A percentile compares a stretch with the other conserved stretches of the same genome.
Evolutionary conservation across 2,113 vertebrate genomes (phyloP).

Genomic region (Herpetotheres cachinnans): DNA sequence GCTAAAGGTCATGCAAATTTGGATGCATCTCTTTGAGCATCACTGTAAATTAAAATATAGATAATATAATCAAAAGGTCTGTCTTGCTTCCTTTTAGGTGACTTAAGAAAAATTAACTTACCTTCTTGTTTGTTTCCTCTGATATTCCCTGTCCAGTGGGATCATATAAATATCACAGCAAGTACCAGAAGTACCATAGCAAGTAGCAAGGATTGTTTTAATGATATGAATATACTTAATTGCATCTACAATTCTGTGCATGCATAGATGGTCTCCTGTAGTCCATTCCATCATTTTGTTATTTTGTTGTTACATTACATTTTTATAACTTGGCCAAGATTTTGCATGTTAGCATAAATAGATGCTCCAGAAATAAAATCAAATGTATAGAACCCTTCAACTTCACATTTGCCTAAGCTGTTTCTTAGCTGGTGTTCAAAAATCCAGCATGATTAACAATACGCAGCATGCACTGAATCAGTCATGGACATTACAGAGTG

Average conservation of each 20-base stretch:
- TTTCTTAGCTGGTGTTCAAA: background rate
- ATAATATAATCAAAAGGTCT: background rate
- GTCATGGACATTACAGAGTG: background rate
- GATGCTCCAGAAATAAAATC: background rate
- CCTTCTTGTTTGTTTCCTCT: background rate
- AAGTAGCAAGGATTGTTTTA: background rate
- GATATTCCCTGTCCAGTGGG: background rate
- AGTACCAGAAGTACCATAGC: background rate
- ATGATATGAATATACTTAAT: background rate
- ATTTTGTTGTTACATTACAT: background rate
- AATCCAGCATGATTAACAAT: background rate
- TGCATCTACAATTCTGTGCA: background rate
- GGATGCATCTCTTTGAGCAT: background rate
- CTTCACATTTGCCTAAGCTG: background rate
- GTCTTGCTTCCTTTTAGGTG: background rate
- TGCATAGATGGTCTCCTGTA: background rate
- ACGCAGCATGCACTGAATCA: background rate
- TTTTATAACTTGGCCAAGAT: background rate
- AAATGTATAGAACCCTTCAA: background rate
- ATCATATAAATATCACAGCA: background rate
- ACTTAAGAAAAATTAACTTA: background rate
- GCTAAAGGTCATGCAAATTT: background rate
- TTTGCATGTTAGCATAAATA: background rate
- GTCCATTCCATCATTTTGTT: background rate
- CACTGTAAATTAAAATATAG: background rate